phyloP scores from a whole-genome alignment of 1,140 invertebrate genomes.

The Tetranychus cinnabarinus region DNA sequence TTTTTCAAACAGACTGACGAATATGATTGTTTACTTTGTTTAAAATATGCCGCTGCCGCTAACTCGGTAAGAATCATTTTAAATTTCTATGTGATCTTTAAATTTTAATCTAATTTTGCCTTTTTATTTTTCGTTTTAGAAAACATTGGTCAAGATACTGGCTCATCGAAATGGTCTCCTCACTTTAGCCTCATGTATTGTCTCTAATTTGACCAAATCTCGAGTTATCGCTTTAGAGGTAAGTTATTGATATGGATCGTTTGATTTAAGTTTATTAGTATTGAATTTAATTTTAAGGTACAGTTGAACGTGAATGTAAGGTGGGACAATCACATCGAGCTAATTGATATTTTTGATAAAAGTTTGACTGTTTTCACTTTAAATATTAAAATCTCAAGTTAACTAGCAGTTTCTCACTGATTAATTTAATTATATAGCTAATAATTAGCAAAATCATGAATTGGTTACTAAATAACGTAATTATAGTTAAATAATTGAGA shows the following conservation, averaged over 20 bases:
- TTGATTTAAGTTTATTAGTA: too few species aligned
- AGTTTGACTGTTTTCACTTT: too few species aligned
- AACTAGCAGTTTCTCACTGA: too few species aligned
- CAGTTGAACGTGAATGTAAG: too few species aligned
- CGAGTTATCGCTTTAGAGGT: conserved; percentile 60
- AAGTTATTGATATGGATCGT: conserved; percentile 3
- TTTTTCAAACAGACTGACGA: conserved; percentile 40
- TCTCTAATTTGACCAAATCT: conserved; percentile 58
- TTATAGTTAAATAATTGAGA: not conserved
- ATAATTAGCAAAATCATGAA: not conserved
- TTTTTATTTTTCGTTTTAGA: not conserved
- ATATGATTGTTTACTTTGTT: conserved; percentile 61
- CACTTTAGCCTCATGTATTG: conserved; percentile 58
- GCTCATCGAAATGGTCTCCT: conserved; percentile 55
- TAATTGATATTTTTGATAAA: too few species aligned
- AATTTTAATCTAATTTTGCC: too few species aligned
- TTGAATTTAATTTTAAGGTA: too few species aligned
- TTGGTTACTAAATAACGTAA: not conserved
- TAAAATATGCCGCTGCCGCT: conserved; percentile 28
- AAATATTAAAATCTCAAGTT: too few species aligned
- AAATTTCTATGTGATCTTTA: not conserved
- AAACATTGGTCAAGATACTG: conserved; percentile 18
- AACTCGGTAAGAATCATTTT: conserved; percentile 15
- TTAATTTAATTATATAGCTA: not conserved
- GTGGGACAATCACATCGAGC: too few species aligned